These are phyloP conservation scores for Rynchops niger DNA, from an alignment of 2,113 vertebrate genomes.

Conservation along the genomic window DNA sequence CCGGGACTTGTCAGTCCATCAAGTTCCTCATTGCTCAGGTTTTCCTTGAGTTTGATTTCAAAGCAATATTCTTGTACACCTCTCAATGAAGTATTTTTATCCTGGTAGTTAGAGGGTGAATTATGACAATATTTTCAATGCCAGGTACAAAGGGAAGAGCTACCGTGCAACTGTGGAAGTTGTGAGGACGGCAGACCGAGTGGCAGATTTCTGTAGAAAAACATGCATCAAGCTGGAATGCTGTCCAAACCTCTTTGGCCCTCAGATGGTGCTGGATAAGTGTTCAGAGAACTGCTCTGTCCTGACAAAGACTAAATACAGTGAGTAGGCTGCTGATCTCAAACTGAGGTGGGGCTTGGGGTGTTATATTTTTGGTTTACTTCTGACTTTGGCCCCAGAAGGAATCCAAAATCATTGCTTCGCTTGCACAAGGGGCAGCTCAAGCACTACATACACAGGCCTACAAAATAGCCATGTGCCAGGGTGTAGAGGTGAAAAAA, in stretches of 20 bases:
- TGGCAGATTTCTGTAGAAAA: slow-evolving; percentile 95
- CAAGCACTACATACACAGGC: background rate
- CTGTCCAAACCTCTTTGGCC: slow-evolving; percentile 96
- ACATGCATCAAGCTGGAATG: slow-evolving; percentile 96
- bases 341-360: background rate
- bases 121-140: background rate
- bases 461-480: background rate
- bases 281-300: slow-evolving; percentile 98
- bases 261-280: slow-evolving; percentile 92
- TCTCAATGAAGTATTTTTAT: background rate
- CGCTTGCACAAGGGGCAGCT: background rate
- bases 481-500: background rate
- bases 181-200: slow-evolving; percentile 91
- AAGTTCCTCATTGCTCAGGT: background rate
- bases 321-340: slow-evolving; percentile 74
- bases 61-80: background rate
- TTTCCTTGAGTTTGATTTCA: background rate
- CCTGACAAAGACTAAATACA: slow-evolving; percentile 98
- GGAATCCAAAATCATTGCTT: background rate
- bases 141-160: slow-evolving; percentile 96
- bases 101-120: background rate
- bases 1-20: background rate
- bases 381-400: background rate
- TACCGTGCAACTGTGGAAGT: slow-evolving; percentile 96
- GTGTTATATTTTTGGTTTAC: background rate